Evolutionary conservation across 1,140 invertebrate species (phyloP).

Genomic region (Drosophila mayri): DNA sequence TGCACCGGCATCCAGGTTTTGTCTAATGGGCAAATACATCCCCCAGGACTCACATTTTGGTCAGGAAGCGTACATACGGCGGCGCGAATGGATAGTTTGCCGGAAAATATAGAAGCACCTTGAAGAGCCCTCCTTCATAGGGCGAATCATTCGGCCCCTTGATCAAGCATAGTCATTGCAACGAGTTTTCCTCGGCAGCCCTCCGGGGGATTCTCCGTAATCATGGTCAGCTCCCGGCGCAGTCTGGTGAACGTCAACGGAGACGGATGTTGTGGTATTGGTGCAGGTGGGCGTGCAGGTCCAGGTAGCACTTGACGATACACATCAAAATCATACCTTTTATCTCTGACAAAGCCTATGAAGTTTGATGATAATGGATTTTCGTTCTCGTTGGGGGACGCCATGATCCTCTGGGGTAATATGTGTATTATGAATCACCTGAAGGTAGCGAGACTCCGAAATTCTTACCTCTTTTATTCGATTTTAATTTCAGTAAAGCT

Average conservation of each 20-base stretch:
- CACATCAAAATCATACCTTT: no score
- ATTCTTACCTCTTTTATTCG: not conserved
- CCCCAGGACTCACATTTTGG: not conserved
- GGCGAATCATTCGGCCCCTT: not conserved
- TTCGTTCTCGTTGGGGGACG: no score
- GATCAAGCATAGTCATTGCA: not conserved
- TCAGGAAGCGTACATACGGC: not conserved
- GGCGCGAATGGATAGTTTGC: not conserved
- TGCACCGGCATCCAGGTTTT: no score
- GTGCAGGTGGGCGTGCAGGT: no score
- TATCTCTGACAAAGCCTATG: no score
- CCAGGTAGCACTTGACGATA: no score
- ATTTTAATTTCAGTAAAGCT: not conserved
- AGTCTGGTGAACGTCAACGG: not conserved
- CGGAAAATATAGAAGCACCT: not conserved
- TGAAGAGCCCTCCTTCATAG: not conserved
- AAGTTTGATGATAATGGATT: no score
- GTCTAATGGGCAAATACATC: no score
- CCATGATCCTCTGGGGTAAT: not conserved
- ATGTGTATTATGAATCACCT: not conserved
- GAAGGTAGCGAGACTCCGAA: not conserved
- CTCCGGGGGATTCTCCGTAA: not conserved
- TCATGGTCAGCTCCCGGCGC: not conserved
- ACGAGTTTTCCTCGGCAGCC: not conserved
- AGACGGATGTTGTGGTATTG: no score